Conservation (phyloP, 1,140 invertebrate genomes). For the Cryptotermes secundus region DNA sequence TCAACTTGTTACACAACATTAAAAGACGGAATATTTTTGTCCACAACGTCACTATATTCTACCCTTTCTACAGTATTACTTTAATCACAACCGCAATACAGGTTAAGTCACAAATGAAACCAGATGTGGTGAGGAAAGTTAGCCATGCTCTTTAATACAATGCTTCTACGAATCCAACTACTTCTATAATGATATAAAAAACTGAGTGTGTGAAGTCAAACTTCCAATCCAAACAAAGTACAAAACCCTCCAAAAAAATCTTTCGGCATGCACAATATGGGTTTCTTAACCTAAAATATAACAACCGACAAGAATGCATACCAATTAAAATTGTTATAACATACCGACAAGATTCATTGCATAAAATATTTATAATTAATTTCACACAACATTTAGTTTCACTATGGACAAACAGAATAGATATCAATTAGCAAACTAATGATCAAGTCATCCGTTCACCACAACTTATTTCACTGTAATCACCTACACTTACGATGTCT, state of each 20-base stretch:
- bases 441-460: constrained; percentile 29
- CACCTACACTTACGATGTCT: constrained; percentile 38
- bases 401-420: not conserved
- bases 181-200: not conserved
- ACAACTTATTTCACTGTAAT: constrained; percentile 34
- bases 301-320: not conserved
- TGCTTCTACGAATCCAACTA: not conserved
- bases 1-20: no score
- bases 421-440: constrained; percentile 7
- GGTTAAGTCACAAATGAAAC: not conserved
- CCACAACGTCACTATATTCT: not conserved
- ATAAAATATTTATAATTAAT: not conserved
- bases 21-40: not conserved
- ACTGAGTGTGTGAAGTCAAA: not conserved
- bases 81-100: no score
- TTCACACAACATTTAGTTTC: not conserved
- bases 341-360: not conserved
- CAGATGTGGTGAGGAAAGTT: not conserved
- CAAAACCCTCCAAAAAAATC: not conserved
- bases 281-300: not conserved
- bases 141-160: not conserved
- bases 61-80: not conserved
- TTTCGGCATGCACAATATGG: not conserved
- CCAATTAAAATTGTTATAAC: not conserved
- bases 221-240: not conserved